Evolutionary conservation across 2,113 vertebrate species (phyloP).

Genomic region (Origma solitaria): DNA sequence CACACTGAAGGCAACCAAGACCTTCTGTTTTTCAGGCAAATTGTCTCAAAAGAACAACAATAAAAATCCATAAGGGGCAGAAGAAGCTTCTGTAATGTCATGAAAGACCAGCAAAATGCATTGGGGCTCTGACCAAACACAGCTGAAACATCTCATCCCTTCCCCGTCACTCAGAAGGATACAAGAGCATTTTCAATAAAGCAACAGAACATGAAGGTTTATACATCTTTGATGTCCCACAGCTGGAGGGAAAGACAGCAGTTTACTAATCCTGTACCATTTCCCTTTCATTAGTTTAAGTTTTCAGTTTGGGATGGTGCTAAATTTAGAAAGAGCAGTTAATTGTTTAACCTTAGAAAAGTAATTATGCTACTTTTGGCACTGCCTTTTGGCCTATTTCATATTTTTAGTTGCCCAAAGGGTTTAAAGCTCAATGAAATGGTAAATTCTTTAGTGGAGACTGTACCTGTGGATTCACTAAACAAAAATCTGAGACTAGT

Average conservation of each 20-base stretch:
- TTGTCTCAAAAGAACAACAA: not conserved
- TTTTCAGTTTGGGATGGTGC: not conserved
- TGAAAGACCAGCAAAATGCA: not conserved
- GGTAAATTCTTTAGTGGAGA: not conserved
- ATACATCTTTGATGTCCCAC: not conserved
- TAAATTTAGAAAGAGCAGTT: not conserved
- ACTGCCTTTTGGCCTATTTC: not conserved
- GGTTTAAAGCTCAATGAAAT: not conserved
- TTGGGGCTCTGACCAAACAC: not conserved
- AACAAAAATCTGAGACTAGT: not conserved
- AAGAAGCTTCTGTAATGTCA: not conserved
- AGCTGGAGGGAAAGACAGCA: not conserved
- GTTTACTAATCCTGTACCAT: not conserved
- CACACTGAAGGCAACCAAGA: not conserved
- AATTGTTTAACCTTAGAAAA: not conserved
- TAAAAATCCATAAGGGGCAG: not conserved
- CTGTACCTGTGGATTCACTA: not conserved
- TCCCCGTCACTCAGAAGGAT: not conserved
- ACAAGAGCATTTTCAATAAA: not conserved
- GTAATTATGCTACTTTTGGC: not conserved
- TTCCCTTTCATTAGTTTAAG: not conserved
- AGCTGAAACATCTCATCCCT: not conserved
- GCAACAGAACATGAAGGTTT: not conserved
- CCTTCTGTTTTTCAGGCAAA: not conserved
- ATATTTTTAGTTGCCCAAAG: not conserved